These are phyloP conservation scores for Amorpha juglandis DNA, from an alignment of 2,888 invertebrate genomes.

Conservation along the genomic window DNA sequence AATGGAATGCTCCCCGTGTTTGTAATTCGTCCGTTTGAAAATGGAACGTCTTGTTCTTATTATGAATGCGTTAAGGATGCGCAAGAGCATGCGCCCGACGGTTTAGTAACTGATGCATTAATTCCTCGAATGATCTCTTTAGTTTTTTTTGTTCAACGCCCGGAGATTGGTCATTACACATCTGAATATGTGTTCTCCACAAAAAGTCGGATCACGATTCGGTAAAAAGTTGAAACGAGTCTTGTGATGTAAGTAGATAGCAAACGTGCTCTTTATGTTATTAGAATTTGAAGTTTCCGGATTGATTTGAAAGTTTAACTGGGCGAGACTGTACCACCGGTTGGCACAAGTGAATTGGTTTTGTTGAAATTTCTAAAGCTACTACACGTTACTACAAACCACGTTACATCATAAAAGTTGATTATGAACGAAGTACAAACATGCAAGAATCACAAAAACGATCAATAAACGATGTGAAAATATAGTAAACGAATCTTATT, in stretches of 20 bases:
- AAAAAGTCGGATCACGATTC: slow-evolving; percentile 79
- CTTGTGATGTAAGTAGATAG: slow-evolving; percentile 75
- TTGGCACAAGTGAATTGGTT: slow-evolving; percentile 48
- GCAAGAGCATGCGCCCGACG: slow-evolving; percentile 79
- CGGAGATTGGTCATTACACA: slow-evolving; percentile 83
- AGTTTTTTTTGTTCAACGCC: slow-evolving; percentile 71
- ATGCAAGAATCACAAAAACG: background rate
- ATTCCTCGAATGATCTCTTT: slow-evolving; percentile 74
- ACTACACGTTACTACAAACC: slow-evolving; percentile 29
- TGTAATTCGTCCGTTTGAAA: slow-evolving; percentile 75
- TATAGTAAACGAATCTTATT: background rate
- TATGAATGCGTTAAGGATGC: slow-evolving; percentile 81
- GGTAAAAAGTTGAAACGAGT: slow-evolving; percentile 73
- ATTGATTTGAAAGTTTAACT: slow-evolving; percentile 69
- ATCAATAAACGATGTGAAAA: background rate
- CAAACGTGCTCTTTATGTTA: slow-evolving; percentile 79
- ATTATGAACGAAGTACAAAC: slow-evolving; percentile 8
- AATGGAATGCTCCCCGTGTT: slow-evolving; percentile 72
- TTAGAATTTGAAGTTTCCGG: slow-evolving; percentile 79
- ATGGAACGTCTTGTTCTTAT: slow-evolving; percentile 78
- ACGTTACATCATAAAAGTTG: slow-evolving; percentile 15
- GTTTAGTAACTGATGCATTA: slow-evolving; percentile 84
- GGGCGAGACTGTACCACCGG: slow-evolving; percentile 26
- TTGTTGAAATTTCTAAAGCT: slow-evolving; percentile 48
- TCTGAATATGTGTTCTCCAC: slow-evolving; percentile 80